Evolutionary conservation across 2,797 vertebrate species (phyloP), one percentile per base, ranked within the genome.

Genomic region (Arrhamphus sclerolepis): DNA sequence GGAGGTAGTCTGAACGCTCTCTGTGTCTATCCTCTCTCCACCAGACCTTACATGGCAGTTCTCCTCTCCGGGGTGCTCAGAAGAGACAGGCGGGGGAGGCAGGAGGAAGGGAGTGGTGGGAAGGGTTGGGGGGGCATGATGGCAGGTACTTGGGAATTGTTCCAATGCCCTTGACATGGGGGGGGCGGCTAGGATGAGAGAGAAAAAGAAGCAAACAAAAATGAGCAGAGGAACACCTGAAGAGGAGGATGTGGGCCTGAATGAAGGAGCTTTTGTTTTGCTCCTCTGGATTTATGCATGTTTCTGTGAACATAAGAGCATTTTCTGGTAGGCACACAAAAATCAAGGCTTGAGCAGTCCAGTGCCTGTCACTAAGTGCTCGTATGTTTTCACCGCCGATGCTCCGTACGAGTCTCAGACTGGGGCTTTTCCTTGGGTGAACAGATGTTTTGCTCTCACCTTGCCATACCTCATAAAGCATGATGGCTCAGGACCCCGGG

Each of bases 401-500:
- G 64, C 63, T 51, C 68, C 70, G 64, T 53, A 66, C 51, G 62
- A 74, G 74, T 82, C 83, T 75, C 82, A 76, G 75, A 75, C 81
- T 64, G 77, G 68, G 75, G 66, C 69, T 79, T 89, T 87, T 90
- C 81, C 87, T 84, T 89, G 77, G 81, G 67, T 63, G 56, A 90
- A 88, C 90, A 90, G 89, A 91, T 90, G 89, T 87, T 91, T 88
- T 86, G 66, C 85, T 85, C 87, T 90, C 88, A 89, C 90, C 89
- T 90, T 92, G 89, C 91, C 90, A 90, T 87, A 85, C 85, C 84
- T 87, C 86, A 91, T 92, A 92, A 93, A 89, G 81, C 21, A 48
- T 90, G 89, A 89, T 88, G 84, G 83, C 85, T 89, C 61, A 31
- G 80, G 78, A 86, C 88, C 88, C 82, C 54, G 54, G 76, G 83